phyloP scores from a whole-genome alignment of 2,797 vertebrate genomes.

The Uromys caudimaculatus region DNA sequence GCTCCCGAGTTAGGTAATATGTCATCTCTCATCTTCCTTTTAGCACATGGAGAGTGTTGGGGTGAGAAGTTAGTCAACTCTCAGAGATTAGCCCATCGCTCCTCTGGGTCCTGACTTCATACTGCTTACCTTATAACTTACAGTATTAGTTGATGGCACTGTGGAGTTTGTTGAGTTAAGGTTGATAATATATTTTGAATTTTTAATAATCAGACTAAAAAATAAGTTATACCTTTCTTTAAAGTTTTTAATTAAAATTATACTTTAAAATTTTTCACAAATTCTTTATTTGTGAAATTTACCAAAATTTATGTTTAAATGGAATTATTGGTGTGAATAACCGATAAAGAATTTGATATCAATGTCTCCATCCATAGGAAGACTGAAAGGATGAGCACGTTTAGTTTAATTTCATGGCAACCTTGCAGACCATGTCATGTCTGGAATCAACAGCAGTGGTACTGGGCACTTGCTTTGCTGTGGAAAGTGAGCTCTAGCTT shows the following conservation, averaged over 20 bases:
- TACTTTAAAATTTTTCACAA: background rate
- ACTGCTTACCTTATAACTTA: slow-evolving; percentile 4
- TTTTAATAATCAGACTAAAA: slow-evolving; percentile 1
- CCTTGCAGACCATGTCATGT: background rate
- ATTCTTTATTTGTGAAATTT: slow-evolving; percentile 10
- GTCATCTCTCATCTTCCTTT: background rate
- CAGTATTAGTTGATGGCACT: background rate
- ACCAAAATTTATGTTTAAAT: slow-evolving; percentile 30
- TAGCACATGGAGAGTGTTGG: background rate
- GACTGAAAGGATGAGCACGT: slow-evolving; percentile 5
- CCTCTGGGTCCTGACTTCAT: background rate
- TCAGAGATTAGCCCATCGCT: background rate
- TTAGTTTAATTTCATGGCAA: slow-evolving; percentile 14
- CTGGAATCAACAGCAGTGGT: background rate
- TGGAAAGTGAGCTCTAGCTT: background rate
- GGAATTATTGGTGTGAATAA: slow-evolving; percentile 23
- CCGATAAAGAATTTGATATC: slow-evolving; percentile 6
- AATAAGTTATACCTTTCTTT: background rate
- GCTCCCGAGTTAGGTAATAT: slow-evolving; percentile 2
- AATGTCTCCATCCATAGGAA: background rate
- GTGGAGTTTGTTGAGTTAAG: slow-evolving; percentile 29
- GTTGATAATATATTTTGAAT: background rate
- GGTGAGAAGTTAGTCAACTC: background rate
- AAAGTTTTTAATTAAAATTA: slow-evolving; percentile 20
- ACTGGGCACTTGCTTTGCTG: slow-evolving; percentile 14